These are phyloP conservation scores for Nixonia krombeini DNA, from an alignment of 1,140 invertebrate genomes.

Conservation along the genomic window DNA sequence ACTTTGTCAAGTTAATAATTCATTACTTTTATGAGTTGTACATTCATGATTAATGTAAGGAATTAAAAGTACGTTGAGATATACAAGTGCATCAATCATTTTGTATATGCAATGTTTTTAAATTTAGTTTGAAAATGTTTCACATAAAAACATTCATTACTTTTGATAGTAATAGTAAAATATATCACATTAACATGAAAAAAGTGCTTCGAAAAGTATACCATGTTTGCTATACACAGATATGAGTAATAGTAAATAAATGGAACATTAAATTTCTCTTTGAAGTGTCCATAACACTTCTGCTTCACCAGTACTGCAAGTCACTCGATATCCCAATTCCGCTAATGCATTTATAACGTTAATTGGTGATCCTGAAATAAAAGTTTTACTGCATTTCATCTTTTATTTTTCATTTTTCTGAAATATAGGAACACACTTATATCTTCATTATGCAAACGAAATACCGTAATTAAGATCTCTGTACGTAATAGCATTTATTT, in stretches of 20 bases:
- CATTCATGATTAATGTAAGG: too few species aligned
- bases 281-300: constrained; percentile 87
- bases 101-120: too few species aligned
- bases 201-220: neutral
- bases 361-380: constrained; percentile 73
- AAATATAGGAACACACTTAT: too few species aligned
- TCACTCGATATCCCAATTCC: constrained; percentile 82
- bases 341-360: constrained; percentile 80
- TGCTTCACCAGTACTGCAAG: constrained; percentile 82
- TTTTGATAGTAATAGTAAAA: constrained; percentile 3
- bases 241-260: neutral
- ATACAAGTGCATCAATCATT: too few species aligned
- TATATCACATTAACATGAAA: neutral
- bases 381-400: too few species aligned
- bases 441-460: too few species aligned
- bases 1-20: too few species aligned
- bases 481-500: too few species aligned
- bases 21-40: too few species aligned
- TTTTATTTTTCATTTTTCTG: too few species aligned
- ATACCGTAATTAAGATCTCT: neutral
- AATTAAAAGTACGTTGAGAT: too few species aligned
- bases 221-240: neutral
- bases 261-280: constrained; percentile 74
- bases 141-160: neutral
- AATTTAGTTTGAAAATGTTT: neutral